Evolutionary conservation across 2,113 vertebrate species (phyloP).

Genomic region (Eolophus roseicapilla): DNA sequence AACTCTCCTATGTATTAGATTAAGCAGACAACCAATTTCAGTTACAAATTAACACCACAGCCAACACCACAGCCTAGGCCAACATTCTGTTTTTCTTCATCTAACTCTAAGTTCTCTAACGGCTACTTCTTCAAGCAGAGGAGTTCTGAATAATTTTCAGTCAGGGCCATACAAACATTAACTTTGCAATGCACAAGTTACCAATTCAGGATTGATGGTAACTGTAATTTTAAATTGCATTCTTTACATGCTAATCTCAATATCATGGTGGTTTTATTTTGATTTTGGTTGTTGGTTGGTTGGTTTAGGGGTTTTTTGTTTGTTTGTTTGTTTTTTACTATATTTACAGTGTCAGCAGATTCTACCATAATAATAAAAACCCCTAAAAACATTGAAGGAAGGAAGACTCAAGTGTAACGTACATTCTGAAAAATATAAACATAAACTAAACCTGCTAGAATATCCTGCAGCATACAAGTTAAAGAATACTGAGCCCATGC

Average conservation of each 20-base stretch:
- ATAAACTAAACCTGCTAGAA: slow-evolving; percentile 87
- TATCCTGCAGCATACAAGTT: slow-evolving; percentile 98
- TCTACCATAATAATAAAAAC: neutral
- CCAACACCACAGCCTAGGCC: neutral
- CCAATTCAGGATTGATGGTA: neutral
- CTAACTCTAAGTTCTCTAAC: neutral
- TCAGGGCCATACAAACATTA: neutral
- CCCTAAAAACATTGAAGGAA: neutral
- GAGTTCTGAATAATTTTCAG: neutral
- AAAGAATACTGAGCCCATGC: slow-evolving; percentile 99
- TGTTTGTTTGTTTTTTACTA: neutral
- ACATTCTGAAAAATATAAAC: neutral
- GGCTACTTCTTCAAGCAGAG: neutral
- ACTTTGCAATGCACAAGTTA: neutral
- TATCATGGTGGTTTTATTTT: neutral
- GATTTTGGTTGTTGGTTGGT: neutral
- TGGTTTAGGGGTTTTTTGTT: neutral
- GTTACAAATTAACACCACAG: neutral
- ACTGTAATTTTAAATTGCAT: neutral
- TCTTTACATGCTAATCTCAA: neutral
- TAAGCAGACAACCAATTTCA: neutral
- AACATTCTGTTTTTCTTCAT: neutral
- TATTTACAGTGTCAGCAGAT: neutral
- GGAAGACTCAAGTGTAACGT: neutral
- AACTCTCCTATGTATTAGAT: slow-evolving; percentile 82